phyloP scores from a whole-genome alignment of 2,797 vertebrate species.

The Ctenosaura bakeri region DNA sequence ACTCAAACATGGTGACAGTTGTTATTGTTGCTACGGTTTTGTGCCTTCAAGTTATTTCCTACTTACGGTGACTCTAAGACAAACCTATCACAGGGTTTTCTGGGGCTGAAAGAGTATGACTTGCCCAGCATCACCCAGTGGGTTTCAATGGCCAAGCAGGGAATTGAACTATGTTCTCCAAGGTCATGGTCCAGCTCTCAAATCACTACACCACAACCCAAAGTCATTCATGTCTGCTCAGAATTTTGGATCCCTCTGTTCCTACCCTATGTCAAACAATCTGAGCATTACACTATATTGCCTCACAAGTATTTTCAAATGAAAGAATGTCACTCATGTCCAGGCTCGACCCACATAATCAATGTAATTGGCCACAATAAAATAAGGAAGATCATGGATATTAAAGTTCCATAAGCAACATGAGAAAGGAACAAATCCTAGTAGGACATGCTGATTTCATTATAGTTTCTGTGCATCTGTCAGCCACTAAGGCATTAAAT shows the following conservation, averaged over 20 bases:
- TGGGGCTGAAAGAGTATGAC: too few relatives aligned
- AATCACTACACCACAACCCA: background rate
- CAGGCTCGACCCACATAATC: background rate
- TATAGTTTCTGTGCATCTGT: background rate
- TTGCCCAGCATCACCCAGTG: too few relatives aligned
- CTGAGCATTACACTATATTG: background rate
- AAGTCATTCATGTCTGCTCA: background rate
- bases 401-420: background rate
- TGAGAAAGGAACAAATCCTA: background rate
- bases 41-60: too few relatives aligned
- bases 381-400: background rate
- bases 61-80: too few relatives aligned
- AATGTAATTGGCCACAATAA: background rate
- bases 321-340: too few relatives aligned
- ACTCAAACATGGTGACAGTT: background rate
- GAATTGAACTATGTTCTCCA: too few relatives aligned
- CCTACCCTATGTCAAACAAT: background rate
- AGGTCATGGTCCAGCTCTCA: too few relatives aligned
- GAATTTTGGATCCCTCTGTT: background rate
- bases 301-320: background rate
- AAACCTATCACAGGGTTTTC: too few relatives aligned
- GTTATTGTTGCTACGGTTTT: too few relatives aligned
- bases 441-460: background rate
- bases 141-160: too few relatives aligned
- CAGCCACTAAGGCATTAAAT: background rate